phyloP scores from a whole-genome alignment of 2,888 invertebrate genomes.

The Brachylomia viminalis region DNA sequence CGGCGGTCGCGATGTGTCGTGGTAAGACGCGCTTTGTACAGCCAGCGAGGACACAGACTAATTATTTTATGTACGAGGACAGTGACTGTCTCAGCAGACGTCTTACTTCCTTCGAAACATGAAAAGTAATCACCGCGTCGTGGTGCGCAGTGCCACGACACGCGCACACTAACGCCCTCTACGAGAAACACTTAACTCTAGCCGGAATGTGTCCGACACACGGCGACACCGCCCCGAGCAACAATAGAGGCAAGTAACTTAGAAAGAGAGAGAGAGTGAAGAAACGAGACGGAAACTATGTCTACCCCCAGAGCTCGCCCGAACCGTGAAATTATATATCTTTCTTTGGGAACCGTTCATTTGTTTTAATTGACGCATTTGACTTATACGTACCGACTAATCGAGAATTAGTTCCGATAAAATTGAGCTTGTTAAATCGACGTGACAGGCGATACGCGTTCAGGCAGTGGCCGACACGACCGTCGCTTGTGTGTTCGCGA shows the following conservation, averaged over 20 bases:
- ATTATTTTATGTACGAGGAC: conserved; percentile 12
- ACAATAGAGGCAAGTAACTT: conserved; percentile 70
- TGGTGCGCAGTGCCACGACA: conserved; percentile 8
- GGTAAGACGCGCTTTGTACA: conserved; percentile 46
- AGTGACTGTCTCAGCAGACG: conserved; percentile 2
- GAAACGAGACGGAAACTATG: conserved; percentile 70
- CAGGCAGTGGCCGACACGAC: conserved; percentile 75
- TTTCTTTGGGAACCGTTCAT: conserved; percentile 66
- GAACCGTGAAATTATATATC: conserved; percentile 64
- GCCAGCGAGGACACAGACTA: conserved; percentile 28
- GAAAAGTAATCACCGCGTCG: conserved; percentile 6
- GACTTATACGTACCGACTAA: conserved; percentile 87
- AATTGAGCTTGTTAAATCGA: conserved; percentile 90
- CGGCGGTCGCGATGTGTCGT: conserved; percentile 54
- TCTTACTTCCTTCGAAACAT: conserved; percentile 2
- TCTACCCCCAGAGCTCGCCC: conserved; percentile 75
- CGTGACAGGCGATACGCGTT: conserved; percentile 79
- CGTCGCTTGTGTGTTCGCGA: conserved; percentile 68
- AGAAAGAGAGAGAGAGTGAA: conserved; percentile 68
- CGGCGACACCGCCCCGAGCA: conserved; percentile 59
- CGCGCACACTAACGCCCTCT: conserved; percentile 41
- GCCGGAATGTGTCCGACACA: conserved; percentile 55
- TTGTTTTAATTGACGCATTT: conserved; percentile 86
- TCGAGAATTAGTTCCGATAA: conserved; percentile 83
- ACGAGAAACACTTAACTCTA: conserved; percentile 36